Evolutionary conservation across 1,140 invertebrate species (phyloP), one percentile per base, ranked within the genome.

Genomic region (Lasioglossum baleicum): DNA sequence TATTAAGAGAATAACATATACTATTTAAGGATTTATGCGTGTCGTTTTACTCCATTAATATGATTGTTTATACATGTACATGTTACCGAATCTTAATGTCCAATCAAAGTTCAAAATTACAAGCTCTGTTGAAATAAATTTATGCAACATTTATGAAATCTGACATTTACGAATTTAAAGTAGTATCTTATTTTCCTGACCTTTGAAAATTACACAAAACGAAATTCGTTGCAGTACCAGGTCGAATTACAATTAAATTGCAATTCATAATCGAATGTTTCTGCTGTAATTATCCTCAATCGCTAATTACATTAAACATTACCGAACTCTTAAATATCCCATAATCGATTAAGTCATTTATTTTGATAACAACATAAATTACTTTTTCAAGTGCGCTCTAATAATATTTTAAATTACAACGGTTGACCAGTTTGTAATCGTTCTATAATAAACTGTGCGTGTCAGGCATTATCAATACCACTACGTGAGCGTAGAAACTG

Each of bases 1-100:
- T 85, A 87, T 88, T 87, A 83, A 86, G 83, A 70, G 76, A 73
- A 85, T 82, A 88, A 78, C 68, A 61, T 35, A 82, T 48, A 48
- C 86, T 84, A 81, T 86, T 75, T 76, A 85, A 76, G 87, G 79
- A 84, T 73, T 86, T 87, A 88, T 82, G 79, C 67, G 81, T 75
- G 85, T 88, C 85, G 79, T 87, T 87, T 90, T 90, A 90, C 85
- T 88, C 83, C 90, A 89, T 84, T 78, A 85, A 90, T 90, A 85
- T 90, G 84, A 88, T 88, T 91, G 83, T 91, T 92, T 91, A 83
- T 91, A 89, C 83, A 86, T 91, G 84, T 89, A 88, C 83, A 87
- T 89, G 82, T 91, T 90, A 91, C 71, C 82, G 87, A 81, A 84
- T 91, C 86, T 90, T 88, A 88, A 89, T 91, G 88, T 92, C 87